Percentiles rank a stretch among this genome's conserved stretches.
Evolutionary conservation across 1,140 invertebrate species (phyloP).

Genomic region (Prorops nasuta): DNA sequence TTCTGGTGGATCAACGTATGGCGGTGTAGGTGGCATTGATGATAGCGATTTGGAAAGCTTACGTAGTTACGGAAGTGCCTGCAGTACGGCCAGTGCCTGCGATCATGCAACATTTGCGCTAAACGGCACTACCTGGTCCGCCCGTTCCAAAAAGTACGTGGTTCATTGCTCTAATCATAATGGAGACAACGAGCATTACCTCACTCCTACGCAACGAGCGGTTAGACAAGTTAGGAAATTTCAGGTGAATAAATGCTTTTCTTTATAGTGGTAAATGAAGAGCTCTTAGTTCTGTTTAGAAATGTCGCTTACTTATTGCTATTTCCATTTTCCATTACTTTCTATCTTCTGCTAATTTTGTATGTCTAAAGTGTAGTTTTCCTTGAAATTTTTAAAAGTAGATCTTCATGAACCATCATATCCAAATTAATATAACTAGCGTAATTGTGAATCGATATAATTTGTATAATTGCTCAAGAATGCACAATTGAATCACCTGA

Average conservation of each 20-base stretch:
- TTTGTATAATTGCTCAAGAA: no score
- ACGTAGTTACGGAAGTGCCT: constrained; percentile 72
- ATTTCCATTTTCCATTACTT: not conserved
- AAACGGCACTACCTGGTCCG: constrained; percentile 76
- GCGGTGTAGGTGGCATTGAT: constrained; percentile 51
- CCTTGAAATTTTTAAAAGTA: no score
- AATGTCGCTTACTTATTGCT: no score
- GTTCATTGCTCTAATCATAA: constrained; percentile 78
- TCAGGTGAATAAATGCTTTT: constrained; percentile 43
- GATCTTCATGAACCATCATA: no score
- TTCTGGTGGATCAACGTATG: constrained; percentile 28
- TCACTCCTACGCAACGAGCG: constrained; percentile 82
- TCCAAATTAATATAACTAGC: not conserved
- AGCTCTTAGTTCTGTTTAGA: no score
- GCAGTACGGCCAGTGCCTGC: constrained; percentile 69
- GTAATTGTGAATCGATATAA: not conserved
- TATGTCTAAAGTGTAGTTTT: no score
- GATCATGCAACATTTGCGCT: constrained; percentile 77
- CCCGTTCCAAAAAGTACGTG: constrained; percentile 65
- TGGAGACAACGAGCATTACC: constrained; percentile 74
- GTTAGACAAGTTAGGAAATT: constrained; percentile 73
- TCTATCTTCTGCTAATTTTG: not conserved
- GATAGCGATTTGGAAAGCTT: constrained; percentile 75
- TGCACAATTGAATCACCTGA: not conserved
- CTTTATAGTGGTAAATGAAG: no score